A percentile compares a stretch with the other conserved stretches of the same genome.
Conservation (phyloP, 2,797 vertebrate genomes). For the Danio jaintianensis region DNA sequence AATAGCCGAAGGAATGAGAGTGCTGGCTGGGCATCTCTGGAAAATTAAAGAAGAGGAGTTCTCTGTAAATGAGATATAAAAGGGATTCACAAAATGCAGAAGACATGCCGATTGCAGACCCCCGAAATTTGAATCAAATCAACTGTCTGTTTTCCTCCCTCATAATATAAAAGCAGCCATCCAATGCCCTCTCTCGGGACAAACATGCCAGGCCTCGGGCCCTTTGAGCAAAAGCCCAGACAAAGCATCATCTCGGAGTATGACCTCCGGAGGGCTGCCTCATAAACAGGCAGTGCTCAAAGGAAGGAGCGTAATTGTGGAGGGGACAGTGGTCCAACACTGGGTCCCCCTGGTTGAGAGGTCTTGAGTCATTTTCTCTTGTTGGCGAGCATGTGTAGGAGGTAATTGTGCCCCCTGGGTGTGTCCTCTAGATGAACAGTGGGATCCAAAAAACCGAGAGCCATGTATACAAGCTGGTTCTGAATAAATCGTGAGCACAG, state of each 20-base stretch:
- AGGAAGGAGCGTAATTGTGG: slow-evolving; percentile 64
- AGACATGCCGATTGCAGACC: not conserved
- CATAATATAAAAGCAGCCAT: slow-evolving; percentile 46
- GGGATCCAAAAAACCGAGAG: slow-evolving; percentile 55
- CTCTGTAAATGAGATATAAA: slow-evolving; percentile 16
- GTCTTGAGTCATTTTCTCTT: slow-evolving; percentile 77
- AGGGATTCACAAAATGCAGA: slow-evolving; percentile 22
- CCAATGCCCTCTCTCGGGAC: slow-evolving; percentile 29
- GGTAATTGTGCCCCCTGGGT: slow-evolving; percentile 78
- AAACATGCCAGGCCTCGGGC: slow-evolving; percentile 54
- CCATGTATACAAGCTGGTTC: slow-evolving; percentile 37
- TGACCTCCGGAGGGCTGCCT: slow-evolving; percentile 66
- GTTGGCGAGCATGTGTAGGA: slow-evolving; percentile 76
- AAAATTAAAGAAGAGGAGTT: slow-evolving; percentile 30
- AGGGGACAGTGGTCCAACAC: slow-evolving; percentile 64
- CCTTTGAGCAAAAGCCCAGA: slow-evolving; percentile 64
- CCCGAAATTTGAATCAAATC: slow-evolving; percentile 24
- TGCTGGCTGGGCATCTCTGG: slow-evolving; percentile 21
- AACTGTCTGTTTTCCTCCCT: slow-evolving; percentile 37
- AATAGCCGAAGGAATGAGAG: slow-evolving; percentile 31
- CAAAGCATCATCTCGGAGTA: slow-evolving; percentile 49
- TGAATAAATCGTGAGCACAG: slow-evolving; percentile 22
- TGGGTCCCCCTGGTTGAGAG: slow-evolving; percentile 71
- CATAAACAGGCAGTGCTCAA: slow-evolving; percentile 60
- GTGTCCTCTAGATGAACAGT: slow-evolving; percentile 69